Base-by-base conservation (phyloP, 2,888 invertebrate genomes). In the Tipula confusa region DNA sequence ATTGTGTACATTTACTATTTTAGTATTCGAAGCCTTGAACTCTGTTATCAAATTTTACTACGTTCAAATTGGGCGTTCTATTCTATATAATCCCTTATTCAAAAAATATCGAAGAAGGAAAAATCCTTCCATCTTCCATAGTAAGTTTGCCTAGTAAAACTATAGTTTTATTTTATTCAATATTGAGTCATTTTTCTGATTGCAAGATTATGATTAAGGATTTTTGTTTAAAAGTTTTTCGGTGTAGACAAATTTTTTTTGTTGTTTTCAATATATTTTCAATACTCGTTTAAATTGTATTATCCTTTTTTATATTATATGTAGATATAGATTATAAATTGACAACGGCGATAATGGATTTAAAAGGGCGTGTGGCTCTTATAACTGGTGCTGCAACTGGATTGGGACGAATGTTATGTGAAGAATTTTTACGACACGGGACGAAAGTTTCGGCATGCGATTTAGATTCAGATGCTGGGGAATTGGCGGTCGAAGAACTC, bases 381-480 rank as follows among this genome's bases (percentile, higher is more conserved):
- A 92, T 94, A 84, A 94, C 94, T 29, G 95, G 94, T 36, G 94
- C 93, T 82, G 94, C 94, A 15, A 93, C 93, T 83, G 95, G 94
- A 84, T 93, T 94, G 86, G 95, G 95, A 0, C 91, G 92, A 84
- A 93, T 93, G n/a, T 94, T 93, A 87, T 93, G 93, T 86, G 93
- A 93, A 86, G 94, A 94, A 87, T 88, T 95, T 81, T 90, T 95
- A 84, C 93, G 92, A 87, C 93, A 93, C 87, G 95, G 95, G 86
- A 94, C 93, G 29, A 94, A 94, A 92, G 94, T 95, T 84, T 92
- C 94, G 29, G 91, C 95, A 85, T 95, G 95, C 88, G 95, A 95
- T 88, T 93, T 94, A 85, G 93, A 94, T 86, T 91, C 92, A 4
- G 93, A 93, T 85, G 92, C 92, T 43, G 94, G 94, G 11, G 94